These are phyloP conservation scores for Syngnathus typhle DNA, from an alignment of 2,113 vertebrate species.

Conservation along the genomic window DNA sequence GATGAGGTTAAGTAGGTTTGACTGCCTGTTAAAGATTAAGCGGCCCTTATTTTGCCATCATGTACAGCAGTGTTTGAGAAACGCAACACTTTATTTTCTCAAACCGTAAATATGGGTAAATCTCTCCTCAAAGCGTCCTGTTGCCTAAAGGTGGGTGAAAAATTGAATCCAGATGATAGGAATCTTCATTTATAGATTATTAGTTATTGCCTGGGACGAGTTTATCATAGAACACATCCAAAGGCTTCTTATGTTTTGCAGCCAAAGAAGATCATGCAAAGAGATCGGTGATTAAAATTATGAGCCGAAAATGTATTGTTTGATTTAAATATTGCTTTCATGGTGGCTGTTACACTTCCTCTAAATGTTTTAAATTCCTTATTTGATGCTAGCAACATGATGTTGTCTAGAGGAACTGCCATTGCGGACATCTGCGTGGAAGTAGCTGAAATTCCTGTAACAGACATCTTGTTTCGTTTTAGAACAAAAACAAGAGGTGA, in stretches of 20 bases:
- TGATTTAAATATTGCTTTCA: background rate
- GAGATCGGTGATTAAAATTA: background rate
- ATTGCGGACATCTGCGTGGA: background rate
- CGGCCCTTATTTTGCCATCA: slow-evolving; percentile 51
- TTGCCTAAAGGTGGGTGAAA: background rate
- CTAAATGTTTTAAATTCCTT: background rate
- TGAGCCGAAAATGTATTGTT: no score
- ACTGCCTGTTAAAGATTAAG: slow-evolving; percentile 19
- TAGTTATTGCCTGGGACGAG: background rate
- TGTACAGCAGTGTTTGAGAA: slow-evolving; percentile 37
- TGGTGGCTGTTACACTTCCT: background rate
- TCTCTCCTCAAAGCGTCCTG: background rate
- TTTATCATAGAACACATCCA: slow-evolving; percentile 1
- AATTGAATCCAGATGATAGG: background rate
- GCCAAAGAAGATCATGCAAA: background rate
- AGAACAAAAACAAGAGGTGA: background rate
- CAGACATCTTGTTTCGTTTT: background rate
- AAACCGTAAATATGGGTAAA: slow-evolving; percentile 49
- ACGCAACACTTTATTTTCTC: slow-evolving; percentile 22
- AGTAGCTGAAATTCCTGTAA: background rate
- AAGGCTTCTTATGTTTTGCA: background rate
- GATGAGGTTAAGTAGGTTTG: slow-evolving; percentile 26
- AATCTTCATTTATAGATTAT: background rate
- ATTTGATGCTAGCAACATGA: background rate
- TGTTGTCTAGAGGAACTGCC: background rate